Evolutionary conservation across 2,797 vertebrate genomes (phyloP).

Genomic region (Nannoperca australis): DNA sequence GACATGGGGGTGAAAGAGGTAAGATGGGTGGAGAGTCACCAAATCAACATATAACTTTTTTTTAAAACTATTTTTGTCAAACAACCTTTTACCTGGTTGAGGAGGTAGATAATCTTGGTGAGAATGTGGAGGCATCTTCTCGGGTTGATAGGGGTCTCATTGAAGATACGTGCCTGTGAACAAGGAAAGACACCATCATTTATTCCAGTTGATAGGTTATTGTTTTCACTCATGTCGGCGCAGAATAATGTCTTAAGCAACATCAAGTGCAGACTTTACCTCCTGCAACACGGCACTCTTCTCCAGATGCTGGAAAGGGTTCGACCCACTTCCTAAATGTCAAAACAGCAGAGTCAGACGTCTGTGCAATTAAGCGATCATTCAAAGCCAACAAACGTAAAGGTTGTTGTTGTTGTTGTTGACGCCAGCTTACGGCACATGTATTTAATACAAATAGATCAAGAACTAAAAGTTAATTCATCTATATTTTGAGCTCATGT

Average conservation of each 20-base stretch:
- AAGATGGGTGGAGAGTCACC: fast-evolving
- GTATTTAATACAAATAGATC: neutral
- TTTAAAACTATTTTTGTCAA: neutral
- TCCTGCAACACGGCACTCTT: slow-evolving; percentile 98
- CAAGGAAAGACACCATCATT: neutral
- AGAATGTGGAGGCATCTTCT: slow-evolving; percentile 98
- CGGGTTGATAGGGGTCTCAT: slow-evolving; percentile 98
- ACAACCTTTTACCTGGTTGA: slow-evolving; percentile 90
- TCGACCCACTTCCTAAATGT: slow-evolving; percentile 93
- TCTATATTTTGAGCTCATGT: neutral
- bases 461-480: neutral
- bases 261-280: slow-evolving; percentile 77
- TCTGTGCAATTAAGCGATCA: neutral
- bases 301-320: slow-evolving; percentile 98
- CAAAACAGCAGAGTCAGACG: slow-evolving; percentile 6
- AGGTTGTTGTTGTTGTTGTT: no score
- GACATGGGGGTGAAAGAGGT: neutral
- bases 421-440: neutral
- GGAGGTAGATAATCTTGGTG: slow-evolving; percentile 97
- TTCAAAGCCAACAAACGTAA: neutral
- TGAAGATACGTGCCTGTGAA: slow-evolving; percentile 94
- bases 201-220: neutral
- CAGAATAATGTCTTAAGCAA: neutral
- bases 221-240: neutral
- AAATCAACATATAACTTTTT: neutral